Base-by-base conservation (phyloP, 2,113 vertebrate species). In the Callithrix jacchus region DNA sequence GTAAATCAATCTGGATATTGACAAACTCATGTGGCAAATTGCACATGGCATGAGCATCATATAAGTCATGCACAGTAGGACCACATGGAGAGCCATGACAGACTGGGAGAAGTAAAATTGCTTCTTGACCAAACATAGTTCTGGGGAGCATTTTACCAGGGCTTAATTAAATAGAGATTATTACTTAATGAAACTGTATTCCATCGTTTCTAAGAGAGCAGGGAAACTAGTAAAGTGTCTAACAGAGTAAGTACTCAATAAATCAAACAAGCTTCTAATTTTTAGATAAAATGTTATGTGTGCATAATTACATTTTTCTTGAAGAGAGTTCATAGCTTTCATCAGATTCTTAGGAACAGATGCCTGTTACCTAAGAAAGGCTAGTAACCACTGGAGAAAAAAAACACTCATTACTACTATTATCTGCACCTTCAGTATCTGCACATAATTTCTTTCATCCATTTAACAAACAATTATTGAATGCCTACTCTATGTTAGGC, bases 341-440 rank as follows among this genome's bases (percentile, higher is more conserved):
- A 83, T 61, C 61, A 93, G 30, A 83, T 71, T 87, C 82, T 93
- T 73, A 92, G 30, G 27, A 81, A 90, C 10, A 96, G 58, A 90
- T 12, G 0, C 7, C 68, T 87, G 4, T 64, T 32, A 82, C 32
- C 56, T 70, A 76, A 76, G 13, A 76, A 76, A 76, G 25, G 73
- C 40, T 45, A 42, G 45, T 30, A 95, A 87, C 25, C 61, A 94
- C 16, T 54, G 8, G 0, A 40, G 25, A 25, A 93, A 56, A 77
- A 32, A 30, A 52, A 16, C 61, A 90, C 20, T 96, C 83, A 68
- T 70, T 56, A 61, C 56, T 49, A 20, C 74, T 49, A 20, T 70
- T 71, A 87, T 64, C 37, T 91, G 6, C 87, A 54, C 8, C 32
- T 54, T 45, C 12, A 30, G 23, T 56, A 87, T 58, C 47, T 81